phyloP scores from a whole-genome alignment of 1,140 invertebrate species.

The Brachionus calyciflorus region DNA sequence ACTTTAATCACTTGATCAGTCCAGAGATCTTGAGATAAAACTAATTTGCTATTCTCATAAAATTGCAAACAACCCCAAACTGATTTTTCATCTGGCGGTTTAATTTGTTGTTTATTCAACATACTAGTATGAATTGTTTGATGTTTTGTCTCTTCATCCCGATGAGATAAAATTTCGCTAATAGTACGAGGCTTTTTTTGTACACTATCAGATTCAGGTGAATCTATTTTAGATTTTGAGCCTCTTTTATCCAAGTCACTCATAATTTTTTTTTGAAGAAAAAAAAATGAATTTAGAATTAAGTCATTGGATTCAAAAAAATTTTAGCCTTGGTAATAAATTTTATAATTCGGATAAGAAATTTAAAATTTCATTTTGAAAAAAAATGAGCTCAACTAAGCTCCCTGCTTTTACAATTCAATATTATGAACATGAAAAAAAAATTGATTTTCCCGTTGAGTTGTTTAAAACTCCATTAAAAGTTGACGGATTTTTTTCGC shows the following conservation, averaged over 20 bases:
- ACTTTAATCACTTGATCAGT: not conserved
- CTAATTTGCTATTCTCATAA: constrained; percentile 11
- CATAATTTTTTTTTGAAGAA: not conserved
- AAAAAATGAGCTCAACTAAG: not conserved
- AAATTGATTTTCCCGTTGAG: constrained; percentile 17
- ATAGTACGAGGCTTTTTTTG: constrained; percentile 11
- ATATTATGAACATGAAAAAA: constrained; percentile 33
- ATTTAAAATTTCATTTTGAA: not conserved
- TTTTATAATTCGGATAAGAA: not conserved
- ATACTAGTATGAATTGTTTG: not conserved
- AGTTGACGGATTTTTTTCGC: not conserved
- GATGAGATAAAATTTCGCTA: not conserved
- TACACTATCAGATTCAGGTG: not conserved
- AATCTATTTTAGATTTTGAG: not conserved
- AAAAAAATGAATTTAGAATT: not conserved
- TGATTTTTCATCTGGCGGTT: not conserved
- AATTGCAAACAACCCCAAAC: constrained; percentile 14
- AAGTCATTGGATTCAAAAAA: not conserved
- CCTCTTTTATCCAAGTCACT: not conserved
- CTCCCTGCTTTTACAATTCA: not conserved
- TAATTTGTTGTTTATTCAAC: not conserved
- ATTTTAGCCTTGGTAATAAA: not conserved
- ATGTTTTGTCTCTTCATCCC: not conserved
- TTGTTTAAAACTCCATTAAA: not conserved
- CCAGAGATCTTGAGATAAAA: not conserved